Percentiles rank a stretch among this genome's conserved stretches.
phyloP scores from a whole-genome alignment of 2,797 vertebrate species.

The Leptodactylus fallax region DNA sequence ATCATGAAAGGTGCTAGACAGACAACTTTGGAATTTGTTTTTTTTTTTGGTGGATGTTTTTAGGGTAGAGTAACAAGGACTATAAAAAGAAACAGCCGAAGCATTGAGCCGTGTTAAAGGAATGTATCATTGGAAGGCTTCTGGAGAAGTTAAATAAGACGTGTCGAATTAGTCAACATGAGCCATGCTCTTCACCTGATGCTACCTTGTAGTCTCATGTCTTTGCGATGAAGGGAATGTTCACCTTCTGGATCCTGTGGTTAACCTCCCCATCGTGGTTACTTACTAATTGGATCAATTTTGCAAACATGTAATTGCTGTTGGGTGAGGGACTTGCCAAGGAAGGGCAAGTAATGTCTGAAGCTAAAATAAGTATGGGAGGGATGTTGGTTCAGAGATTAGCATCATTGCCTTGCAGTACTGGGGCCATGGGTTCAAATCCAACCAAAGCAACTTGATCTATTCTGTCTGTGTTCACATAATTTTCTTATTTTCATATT shows the following conservation, averaged over 20 bases:
- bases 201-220: conserved; percentile 18
- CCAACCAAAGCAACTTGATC: background rate
- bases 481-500: background rate
- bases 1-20: conserved; percentile 58
- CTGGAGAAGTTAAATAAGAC: conserved; percentile 1
- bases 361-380: conserved; percentile 3
- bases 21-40: conserved; percentile 39
- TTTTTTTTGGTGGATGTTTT: conserved; percentile 41
- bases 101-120: conserved; percentile 17
- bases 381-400: conserved; percentile 22
- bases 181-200: conserved; percentile 29
- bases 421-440: background rate
- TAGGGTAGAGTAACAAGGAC: conserved; percentile 38
- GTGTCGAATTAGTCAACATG: background rate
- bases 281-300: conserved; percentile 26
- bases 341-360: background rate
- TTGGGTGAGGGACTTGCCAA: conserved; percentile 7
- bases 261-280: conserved; percentile 18
- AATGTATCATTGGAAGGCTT: conserved; percentile 32
- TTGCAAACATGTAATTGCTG: conserved; percentile 13
- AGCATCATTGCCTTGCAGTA: background rate
- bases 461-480: background rate
- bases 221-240: conserved; percentile 23
- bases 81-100: conserved; percentile 47
- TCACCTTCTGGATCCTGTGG: conserved; percentile 18